Conservation (phyloP, 2,888 invertebrate genomes). For the Geophilus truncorum region DNA sequence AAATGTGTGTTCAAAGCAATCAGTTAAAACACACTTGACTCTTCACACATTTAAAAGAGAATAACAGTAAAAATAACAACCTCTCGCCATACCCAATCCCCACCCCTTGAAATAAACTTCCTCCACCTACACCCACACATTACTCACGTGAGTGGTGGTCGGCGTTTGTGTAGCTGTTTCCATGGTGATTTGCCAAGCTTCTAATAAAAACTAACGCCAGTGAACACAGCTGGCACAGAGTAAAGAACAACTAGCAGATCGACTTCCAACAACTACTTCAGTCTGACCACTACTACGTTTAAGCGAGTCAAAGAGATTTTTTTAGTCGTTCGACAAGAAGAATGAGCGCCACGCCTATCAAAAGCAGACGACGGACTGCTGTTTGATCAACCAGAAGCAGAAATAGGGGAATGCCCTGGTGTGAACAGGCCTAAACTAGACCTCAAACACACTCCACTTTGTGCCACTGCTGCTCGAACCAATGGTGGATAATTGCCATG, state of each 20-base stretch:
- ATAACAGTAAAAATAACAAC: constrained; percentile 5
- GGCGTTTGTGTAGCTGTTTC: constrained; percentile 29
- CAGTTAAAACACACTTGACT: constrained; percentile 5
- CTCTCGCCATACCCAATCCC: not conserved
- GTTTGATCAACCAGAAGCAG: not conserved
- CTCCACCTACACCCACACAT: constrained; percentile 15
- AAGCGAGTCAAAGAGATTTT: not conserved
- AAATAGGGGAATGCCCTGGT: constrained; percentile 8
- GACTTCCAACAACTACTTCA: not conserved
- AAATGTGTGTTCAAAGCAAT: not conserved
- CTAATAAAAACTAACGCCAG: constrained; percentile 15
- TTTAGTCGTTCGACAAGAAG: not conserved
- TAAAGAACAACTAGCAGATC: not conserved
- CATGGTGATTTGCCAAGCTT: constrained; percentile 28
- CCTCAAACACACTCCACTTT: constrained; percentile 14
- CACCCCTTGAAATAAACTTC: constrained; percentile 28
- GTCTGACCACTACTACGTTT: constrained; percentile 2
- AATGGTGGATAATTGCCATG: constrained; percentile 11
- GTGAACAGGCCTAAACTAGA: constrained; percentile 7
- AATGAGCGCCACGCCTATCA: constrained; percentile 5
- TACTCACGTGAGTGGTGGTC: constrained; percentile 28
- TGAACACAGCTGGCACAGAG: constrained; percentile 14
- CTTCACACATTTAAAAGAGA: not conserved
- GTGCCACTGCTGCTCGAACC: constrained; percentile 7
- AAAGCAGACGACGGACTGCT: constrained; percentile 3